These are phyloP conservation scores for Enteromius afrohamiltoni DNA, from an alignment of 2,797 vertebrate genomes.

Conservation along the genomic window DNA sequence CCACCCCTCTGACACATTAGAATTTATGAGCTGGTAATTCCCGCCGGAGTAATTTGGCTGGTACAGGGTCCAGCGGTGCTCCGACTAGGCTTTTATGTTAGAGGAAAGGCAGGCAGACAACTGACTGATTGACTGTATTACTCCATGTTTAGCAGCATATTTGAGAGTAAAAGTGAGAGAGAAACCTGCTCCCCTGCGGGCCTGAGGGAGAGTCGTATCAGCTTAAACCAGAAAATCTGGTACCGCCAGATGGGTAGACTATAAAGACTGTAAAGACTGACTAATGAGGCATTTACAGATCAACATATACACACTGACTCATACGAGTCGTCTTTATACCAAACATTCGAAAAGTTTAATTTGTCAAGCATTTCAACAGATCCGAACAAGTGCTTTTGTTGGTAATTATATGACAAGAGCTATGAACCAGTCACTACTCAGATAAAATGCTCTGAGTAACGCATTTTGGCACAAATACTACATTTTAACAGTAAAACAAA, in stretches of 20 bases:
- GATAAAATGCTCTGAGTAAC: not conserved
- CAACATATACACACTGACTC: conserved; percentile 27
- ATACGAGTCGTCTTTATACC: not conserved
- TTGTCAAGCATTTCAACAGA: conserved; percentile 10
- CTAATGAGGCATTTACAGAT: conserved; percentile 39
- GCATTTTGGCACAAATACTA: not conserved
- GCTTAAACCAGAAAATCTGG: conserved; percentile 36
- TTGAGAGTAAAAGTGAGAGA: conserved; percentile 40
- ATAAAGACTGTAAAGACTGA: conserved; percentile 25
- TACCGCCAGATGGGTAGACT: conserved; percentile 19
- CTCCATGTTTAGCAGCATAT: conserved; percentile 77
- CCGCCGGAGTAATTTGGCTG: conserved; percentile 76
- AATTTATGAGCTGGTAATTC: conserved; percentile 79
- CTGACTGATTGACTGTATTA: conserved; percentile 83
- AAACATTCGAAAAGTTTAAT: conserved; percentile 18
- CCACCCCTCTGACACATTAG: conserved; percentile 70
- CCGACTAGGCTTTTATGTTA: conserved; percentile 76
- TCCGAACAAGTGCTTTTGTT: not conserved
- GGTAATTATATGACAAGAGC: not conserved
- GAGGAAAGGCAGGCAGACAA: conserved; percentile 72
- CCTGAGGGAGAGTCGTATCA: conserved; percentile 21
- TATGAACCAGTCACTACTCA: not conserved
- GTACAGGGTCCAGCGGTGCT: conserved; percentile 78
- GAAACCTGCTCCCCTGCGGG: conserved; percentile 17
- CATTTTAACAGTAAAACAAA: not conserved